A percentile compares a stretch with the other conserved stretches of the same genome.
These are phyloP conservation scores for Sthenelais limicola DNA, from an alignment of 2,888 invertebrate species.

Conservation along the genomic window DNA sequence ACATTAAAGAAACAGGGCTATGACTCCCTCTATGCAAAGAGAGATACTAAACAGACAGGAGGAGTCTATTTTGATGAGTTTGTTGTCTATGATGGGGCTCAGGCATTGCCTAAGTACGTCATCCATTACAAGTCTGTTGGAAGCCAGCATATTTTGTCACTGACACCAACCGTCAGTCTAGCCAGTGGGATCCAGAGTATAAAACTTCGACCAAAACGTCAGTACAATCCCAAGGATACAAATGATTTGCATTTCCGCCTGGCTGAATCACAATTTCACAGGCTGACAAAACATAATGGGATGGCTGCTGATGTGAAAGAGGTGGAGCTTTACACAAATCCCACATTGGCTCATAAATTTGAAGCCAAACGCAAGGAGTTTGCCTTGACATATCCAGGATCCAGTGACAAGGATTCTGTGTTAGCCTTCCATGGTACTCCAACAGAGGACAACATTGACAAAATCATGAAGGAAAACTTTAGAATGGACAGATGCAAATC, in stretches of 20 bases:
- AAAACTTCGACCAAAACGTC: neutral
- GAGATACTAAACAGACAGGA: conserved; percentile 38
- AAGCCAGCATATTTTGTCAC: neutral
- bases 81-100: conserved; percentile 43
- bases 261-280: conserved; percentile 47
- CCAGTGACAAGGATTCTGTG: neutral
- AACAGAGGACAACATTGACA: conserved; percentile 34
- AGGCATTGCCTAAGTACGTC: conserved; percentile 44
- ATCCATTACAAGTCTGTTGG: conserved; percentile 41
- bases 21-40: conserved; percentile 45
- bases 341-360: conserved; percentile 25
- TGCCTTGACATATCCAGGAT: conserved; percentile 14
- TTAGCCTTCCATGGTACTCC: conserved; percentile 49
- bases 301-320: neutral
- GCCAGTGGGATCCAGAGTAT: neutral
- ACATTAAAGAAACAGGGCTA: conserved; percentile 32
- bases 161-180: neutral
- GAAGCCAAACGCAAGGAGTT: conserved; percentile 12
- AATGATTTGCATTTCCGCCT: conserved; percentile 42
- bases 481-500: conserved; percentile 13
- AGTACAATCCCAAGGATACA: conserved; percentile 6
- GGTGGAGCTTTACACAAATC: conserved; percentile 43
- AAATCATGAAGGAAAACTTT: conserved; percentile 45
- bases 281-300: conserved; percentile 13
- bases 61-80: conserved; percentile 48